phyloP scores from a whole-genome alignment of 2,113 vertebrate species.

The Clarias batrachus region DNA sequence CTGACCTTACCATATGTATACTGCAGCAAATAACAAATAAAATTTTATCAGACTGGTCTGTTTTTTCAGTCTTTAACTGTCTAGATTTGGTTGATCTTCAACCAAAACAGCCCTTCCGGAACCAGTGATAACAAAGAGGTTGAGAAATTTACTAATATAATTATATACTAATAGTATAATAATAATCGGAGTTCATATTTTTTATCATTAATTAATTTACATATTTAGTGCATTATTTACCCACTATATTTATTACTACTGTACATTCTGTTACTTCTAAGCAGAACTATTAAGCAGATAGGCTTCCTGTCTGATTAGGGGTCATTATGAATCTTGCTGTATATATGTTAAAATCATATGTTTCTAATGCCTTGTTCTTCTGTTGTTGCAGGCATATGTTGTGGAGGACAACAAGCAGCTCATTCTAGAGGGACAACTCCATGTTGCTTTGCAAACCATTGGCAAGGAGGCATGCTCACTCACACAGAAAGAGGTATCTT shows the following conservation, averaged over 20 bases:
- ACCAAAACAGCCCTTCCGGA: no score
- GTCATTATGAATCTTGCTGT: not conserved
- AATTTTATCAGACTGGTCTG: not conserved
- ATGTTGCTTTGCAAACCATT: constrained; percentile 83
- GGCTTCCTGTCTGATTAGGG: not conserved
- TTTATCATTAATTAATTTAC: no score
- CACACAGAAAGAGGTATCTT: constrained; percentile 86
- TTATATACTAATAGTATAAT: no score
- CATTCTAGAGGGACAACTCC: constrained; percentile 94
- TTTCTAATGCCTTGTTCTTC: constrained; percentile 15
- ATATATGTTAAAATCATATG: not conserved
- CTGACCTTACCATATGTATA: not conserved
- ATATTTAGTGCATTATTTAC: no score
- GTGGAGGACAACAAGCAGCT: constrained; percentile 95
- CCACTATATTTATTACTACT: not conserved
- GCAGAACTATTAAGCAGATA: not conserved
- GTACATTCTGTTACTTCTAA: not conserved
- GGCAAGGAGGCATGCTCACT: constrained; percentile 88
- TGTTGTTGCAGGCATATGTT: constrained; percentile 83
- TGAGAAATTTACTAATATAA: no score
- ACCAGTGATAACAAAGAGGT: no score
- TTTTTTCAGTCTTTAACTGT: not conserved
- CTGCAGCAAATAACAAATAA: not conserved
- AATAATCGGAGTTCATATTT: no score
- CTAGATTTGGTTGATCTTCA: not conserved